Evolutionary conservation across 2,888 invertebrate genomes (phyloP).

Genomic region (Sarcophaga variegata): DNA sequence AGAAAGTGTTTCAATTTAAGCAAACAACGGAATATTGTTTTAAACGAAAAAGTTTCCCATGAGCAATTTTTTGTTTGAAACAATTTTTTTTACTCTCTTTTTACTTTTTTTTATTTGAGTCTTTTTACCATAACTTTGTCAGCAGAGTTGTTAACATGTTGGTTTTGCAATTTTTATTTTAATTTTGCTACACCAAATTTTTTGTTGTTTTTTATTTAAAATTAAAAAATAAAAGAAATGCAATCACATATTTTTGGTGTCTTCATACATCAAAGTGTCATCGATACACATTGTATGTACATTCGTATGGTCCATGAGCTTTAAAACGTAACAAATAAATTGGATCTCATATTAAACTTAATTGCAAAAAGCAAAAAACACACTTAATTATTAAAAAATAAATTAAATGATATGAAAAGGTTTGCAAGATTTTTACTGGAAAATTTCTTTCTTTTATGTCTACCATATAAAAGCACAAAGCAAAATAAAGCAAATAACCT

Average conservation of each 20-base stretch:
- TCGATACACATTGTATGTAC: too few species aligned
- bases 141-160: conserved; percentile 42
- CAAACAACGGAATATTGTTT: conserved; percentile 39
- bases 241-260: neutral
- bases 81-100: conserved; percentile 20
- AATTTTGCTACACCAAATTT: conserved; percentile 41
- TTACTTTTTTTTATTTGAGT: neutral
- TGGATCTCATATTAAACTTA: too few species aligned
- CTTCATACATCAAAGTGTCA: neutral
- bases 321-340: too few species aligned
- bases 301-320: too few species aligned
- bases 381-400: too few species aligned
- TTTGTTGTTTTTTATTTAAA: conserved; percentile 24
- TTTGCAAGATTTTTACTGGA: too few species aligned
- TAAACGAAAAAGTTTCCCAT: conserved; percentile 49
- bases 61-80: conserved; percentile 40
- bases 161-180: conserved; percentile 39
- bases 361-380: too few species aligned
- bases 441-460: too few species aligned
- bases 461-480: too few species aligned
- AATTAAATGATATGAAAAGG: too few species aligned
- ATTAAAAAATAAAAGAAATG: conserved; percentile 20
- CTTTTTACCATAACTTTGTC: conserved; percentile 1
- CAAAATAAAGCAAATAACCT: too few species aligned
- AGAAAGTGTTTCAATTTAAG: conserved; percentile 63